phyloP scores from a whole-genome alignment of 92 coral and sea anemone species.

The Porites evermanni region DNA sequence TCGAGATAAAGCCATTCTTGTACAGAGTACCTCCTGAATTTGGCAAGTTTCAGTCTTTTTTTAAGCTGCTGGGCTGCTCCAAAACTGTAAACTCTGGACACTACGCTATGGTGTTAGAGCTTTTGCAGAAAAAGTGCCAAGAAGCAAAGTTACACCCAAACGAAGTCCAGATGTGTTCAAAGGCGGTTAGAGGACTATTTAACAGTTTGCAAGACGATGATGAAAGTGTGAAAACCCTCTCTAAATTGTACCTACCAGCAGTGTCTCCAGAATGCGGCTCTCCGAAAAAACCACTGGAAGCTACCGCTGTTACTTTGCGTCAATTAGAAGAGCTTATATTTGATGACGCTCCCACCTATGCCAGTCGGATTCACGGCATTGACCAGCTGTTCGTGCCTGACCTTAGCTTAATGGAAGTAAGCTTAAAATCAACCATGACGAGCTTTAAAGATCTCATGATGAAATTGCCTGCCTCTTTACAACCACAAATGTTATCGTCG shows the following conservation, averaged over 20 bases:
- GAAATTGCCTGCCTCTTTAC: constrained; percentile 43
- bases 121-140: too few relatives aligned
- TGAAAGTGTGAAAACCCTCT: background rate
- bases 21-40: constrained; percentile 57
- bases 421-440: background rate
- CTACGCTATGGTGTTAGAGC: constrained; percentile 58
- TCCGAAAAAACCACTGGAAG: background rate
- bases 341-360: constrained; percentile 62
- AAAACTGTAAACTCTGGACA: constrained; percentile 48
- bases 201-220: constrained; percentile 4
- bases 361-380: constrained; percentile 34
- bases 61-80: constrained; percentile 57
- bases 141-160: constrained; percentile 7
- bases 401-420: background rate
- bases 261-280: background rate
- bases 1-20: constrained; percentile 69
- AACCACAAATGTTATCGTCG: constrained; percentile 53
- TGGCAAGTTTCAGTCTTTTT: constrained; percentile 28
- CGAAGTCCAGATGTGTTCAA: constrained; percentile 48
- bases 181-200: constrained; percentile 63
- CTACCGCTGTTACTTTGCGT: constrained; percentile 14
- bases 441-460: constrained; percentile 35
- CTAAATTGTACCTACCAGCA: constrained; percentile 61
- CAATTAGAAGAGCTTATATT: constrained; percentile 51
- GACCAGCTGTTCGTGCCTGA: constrained; percentile 31